phyloP scores from a whole-genome alignment of 1,140 invertebrate species.

The Drosophila ercepeae region DNA sequence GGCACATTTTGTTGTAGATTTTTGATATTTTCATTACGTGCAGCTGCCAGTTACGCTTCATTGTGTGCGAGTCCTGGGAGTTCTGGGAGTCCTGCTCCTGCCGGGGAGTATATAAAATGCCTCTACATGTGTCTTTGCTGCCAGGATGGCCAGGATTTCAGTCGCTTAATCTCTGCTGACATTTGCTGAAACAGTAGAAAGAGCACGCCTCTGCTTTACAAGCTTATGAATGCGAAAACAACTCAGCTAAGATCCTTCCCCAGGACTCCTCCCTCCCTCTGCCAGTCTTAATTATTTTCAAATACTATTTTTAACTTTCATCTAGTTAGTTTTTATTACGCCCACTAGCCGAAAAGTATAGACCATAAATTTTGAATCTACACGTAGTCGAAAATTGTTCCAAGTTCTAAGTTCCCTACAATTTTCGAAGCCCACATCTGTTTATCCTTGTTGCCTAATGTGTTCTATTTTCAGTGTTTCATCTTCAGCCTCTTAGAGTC shows the following conservation, averaged over 20 bases:
- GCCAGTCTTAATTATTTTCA: background rate
- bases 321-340: background rate
- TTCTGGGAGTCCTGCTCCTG: background rate
- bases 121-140: constrained; percentile 57
- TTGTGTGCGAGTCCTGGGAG: constrained; percentile 18
- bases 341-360: background rate
- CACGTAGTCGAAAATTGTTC: too few species aligned
- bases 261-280: background rate
- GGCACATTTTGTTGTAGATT: constrained; percentile 74
- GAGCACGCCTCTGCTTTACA: constrained; percentile 11
- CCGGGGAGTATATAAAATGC: constrained; percentile 62
- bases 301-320: background rate
- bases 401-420: background rate
- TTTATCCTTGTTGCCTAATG: background rate
- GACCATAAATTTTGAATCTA: background rate
- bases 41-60: constrained; percentile 66
- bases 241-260: background rate
- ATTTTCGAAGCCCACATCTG: background rate
- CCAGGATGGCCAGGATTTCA: constrained; percentile 53
- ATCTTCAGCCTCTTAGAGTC: too few species aligned
- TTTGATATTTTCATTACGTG: constrained; percentile 81
- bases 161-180: constrained; percentile 76
- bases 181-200: constrained; percentile 46
- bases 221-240: constrained; percentile 47
- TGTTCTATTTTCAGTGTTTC: too few species aligned